Base-by-base conservation (phyloP, 2,888 invertebrate species). In the Drosophila vallismaia region DNA sequence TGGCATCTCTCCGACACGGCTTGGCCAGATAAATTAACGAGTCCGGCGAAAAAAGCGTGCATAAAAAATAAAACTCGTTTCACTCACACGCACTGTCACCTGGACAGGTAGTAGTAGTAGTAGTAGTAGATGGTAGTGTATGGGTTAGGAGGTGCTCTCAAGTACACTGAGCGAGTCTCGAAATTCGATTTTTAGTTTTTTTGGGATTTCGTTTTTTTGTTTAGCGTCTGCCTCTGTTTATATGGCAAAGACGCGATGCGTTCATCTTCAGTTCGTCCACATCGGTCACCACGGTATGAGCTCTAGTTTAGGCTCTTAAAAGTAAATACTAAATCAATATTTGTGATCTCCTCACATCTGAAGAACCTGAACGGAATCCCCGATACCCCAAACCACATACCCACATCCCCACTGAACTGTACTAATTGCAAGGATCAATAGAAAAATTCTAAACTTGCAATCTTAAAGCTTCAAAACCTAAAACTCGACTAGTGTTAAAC, bases 211-310 rank as follows among this genome's bases (percentile, higher is more conserved):
- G 68, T 64, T 50, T 59, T 72, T 72, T 72, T 58, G 71, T 51
- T 54, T 71, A 58, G 66, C 58, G 71, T 73, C 77, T 72, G 82
- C 79, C 73, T 86, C 66, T 64, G 89, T 91, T 91, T 91, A 91
- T 91, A 91, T 91, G 90, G 90, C 90, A 89, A 90, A 91, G 91
- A 88, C 90, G 85, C 63, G 79, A 82, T 80, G 88, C 88, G 88
- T 89, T 90, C 91, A 86, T 91, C 91, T 91, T 91, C 91, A 91
- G 91, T 91, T 91, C 90, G 89, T 91, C 88, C 88, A 91, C 90
- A 91, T 90, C 91, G 90, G 89, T 91, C 90, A 88, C 78, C 85
- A 91, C 90, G 90, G 89, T 91, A 91, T 90, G 91, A 89, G 91
- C 91, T 86, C 82, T 81, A 85, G 76, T 86, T 70, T 83, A 85